Conservation (phyloP, 2,113 vertebrate species). For the Dicerorhinus sumatrensis region DNA sequence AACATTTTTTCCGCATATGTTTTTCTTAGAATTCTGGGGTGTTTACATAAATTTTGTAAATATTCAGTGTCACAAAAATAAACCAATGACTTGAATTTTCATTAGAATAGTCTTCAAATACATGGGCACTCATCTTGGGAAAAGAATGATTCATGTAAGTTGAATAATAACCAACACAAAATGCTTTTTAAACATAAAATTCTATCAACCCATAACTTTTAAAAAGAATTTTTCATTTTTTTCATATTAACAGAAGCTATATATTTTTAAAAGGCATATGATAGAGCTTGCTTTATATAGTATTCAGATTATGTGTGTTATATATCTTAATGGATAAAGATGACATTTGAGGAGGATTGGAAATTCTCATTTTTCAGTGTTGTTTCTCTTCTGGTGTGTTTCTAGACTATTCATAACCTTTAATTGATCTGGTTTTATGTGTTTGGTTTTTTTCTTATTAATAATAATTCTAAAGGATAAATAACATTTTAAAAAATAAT, state of each 20-base stretch:
- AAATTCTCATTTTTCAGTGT: neutral
- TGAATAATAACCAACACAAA: neutral
- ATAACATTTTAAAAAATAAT: slow-evolving; percentile 27
- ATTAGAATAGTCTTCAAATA: slow-evolving; percentile 11
- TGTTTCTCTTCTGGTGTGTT: neutral
- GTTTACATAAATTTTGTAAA: neutral
- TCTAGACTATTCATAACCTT: slow-evolving; percentile 11
- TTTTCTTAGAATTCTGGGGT: neutral
- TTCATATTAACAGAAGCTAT: slow-evolving; percentile 8
- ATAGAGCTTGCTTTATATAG: neutral
- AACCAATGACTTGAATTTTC: neutral
- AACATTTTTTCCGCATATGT: neutral
- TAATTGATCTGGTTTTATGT: neutral
- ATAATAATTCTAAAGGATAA: slow-evolving; percentile 29
- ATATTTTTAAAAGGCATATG: neutral
- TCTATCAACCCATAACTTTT: neutral
- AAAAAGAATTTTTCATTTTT: neutral
- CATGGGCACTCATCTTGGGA: neutral
- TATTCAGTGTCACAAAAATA: neutral
- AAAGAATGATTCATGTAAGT: neutral
- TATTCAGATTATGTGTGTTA: neutral
- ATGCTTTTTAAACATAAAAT: slow-evolving; percentile 13
- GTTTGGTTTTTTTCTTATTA: neutral
- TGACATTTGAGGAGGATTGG: neutral
- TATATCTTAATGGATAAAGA: neutral